Evolutionary conservation across 2,797 vertebrate species (phyloP).

Genomic region (Heliangelus exortis): DNA sequence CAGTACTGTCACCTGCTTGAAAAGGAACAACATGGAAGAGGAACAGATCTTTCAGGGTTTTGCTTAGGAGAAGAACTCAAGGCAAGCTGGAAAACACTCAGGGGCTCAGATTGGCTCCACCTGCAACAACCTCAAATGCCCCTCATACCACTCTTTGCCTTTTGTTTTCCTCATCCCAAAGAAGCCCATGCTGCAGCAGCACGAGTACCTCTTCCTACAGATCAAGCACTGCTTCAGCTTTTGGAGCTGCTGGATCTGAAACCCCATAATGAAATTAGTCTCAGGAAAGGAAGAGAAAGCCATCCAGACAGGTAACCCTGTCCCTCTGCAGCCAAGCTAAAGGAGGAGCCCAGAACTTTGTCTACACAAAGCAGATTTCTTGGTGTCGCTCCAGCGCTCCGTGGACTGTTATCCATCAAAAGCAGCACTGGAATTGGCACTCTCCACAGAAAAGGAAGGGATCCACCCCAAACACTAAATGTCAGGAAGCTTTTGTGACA

Average conservation of each 20-base stretch:
- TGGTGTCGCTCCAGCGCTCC: neutral
- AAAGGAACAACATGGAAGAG: neutral
- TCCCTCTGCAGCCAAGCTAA: neutral
- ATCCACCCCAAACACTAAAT: conserved; percentile 58
- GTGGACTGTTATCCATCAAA: conserved; percentile 11
- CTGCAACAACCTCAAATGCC: neutral
- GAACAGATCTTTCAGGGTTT: neutral
- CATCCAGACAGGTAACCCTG: neutral
- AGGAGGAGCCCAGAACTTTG: neutral
- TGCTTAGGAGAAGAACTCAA: neutral
- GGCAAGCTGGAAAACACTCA: neutral
- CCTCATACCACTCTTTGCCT: neutral
- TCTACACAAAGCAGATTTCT: neutral
- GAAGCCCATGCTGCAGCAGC: neutral
- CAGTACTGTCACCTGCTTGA: neutral
- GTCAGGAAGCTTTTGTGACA: conserved; percentile 57
- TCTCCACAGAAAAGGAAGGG: conserved; percentile 34
- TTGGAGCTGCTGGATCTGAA: neutral
- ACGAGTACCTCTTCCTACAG: neutral
- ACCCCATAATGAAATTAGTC: neutral
- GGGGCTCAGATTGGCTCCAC: neutral
- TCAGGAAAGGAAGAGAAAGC: neutral
- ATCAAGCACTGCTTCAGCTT: neutral
- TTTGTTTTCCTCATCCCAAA: neutral
- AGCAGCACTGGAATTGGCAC: conserved; percentile 40